Evolutionary conservation across 1,140 invertebrate genomes (phyloP).

Genomic region (Sweltsa coloradensis): DNA sequence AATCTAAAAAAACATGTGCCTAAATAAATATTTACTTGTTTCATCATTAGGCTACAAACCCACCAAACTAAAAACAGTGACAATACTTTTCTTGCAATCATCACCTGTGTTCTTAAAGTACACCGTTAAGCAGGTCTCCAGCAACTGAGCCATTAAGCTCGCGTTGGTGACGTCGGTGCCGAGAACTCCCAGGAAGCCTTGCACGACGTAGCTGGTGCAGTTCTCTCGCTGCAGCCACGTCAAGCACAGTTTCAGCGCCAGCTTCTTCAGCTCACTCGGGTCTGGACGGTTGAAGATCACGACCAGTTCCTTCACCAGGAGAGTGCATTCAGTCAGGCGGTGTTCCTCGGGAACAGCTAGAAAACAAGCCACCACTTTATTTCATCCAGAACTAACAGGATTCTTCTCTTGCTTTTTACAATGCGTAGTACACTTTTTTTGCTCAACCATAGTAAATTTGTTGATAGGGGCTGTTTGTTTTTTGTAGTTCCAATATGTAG

Average conservation of each 20-base stretch:
- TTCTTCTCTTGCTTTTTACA: too few species aligned
- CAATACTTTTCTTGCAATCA: too few species aligned
- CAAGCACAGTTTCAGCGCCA: conserved; percentile 20
- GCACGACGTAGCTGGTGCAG: conserved; percentile 32
- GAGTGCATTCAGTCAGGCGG: conserved; percentile 36
- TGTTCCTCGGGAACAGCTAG: conserved; percentile 35
- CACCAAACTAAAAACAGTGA: too few species aligned
- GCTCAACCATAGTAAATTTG: too few species aligned
- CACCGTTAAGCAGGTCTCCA: conserved; percentile 35
- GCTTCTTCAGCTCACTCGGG: conserved; percentile 15
- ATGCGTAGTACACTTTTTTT: too few species aligned
- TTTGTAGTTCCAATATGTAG: too few species aligned
- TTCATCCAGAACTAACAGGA: too few species aligned
- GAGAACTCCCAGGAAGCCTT: conserved; percentile 32
- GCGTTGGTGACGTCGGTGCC: conserved; percentile 31
- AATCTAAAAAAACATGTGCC: too few species aligned
- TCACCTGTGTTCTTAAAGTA: conserved; percentile 35
- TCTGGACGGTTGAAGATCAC: conserved; percentile 32
- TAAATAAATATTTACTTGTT: too few species aligned
- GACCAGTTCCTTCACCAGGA: conserved; percentile 35
- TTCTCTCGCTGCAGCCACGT: conserved; percentile 27
- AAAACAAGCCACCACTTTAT: too few species aligned
- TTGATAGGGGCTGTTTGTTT: too few species aligned
- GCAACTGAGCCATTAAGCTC: conserved; percentile 31
- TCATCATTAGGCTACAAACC: too few species aligned